phyloP scores from a whole-genome alignment of 2,797 vertebrate genomes.

The Scomberomorus guttatus region DNA sequence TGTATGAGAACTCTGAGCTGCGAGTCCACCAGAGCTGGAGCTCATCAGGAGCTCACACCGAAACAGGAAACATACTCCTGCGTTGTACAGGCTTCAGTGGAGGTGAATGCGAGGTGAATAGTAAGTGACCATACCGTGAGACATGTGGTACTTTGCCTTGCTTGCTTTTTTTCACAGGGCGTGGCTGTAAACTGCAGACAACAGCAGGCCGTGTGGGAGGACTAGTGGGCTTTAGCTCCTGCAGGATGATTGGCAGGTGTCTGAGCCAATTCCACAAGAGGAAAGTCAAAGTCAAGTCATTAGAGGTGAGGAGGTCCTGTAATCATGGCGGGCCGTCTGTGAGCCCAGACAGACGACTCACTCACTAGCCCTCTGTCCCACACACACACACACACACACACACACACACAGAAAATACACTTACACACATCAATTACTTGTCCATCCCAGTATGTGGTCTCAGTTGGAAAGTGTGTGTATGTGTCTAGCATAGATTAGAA shows the following conservation, averaged over 20 bases:
- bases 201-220: neutral
- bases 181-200: neutral
- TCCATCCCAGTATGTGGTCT: slow-evolving; percentile 13
- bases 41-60: neutral
- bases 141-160: neutral
- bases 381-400: neutral
- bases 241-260: slow-evolving; percentile 44
- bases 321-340: slow-evolving; percentile 40
- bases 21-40: neutral
- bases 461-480: slow-evolving; percentile 17
- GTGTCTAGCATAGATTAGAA: slow-evolving; percentile 35
- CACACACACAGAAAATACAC: slow-evolving; percentile 27
- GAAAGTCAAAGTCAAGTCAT: slow-evolving; percentile 49
- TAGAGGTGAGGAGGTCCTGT: slow-evolving; percentile 35
- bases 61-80: neutral
- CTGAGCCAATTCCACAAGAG: slow-evolving; percentile 21
- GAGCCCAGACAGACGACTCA: slow-evolving; percentile 21
- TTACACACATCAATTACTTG: slow-evolving; percentile 23
- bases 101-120: neutral
- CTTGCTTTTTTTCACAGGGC: neutral
- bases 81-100: neutral
- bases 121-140: neutral
- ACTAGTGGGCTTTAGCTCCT: neutral
- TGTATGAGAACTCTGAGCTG: too few relatives aligned
- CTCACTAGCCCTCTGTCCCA: neutral